These are phyloP conservation scores for Glyptemys insculpta DNA, from an alignment of 2,797 vertebrate species.

Conservation along the genomic window DNA sequence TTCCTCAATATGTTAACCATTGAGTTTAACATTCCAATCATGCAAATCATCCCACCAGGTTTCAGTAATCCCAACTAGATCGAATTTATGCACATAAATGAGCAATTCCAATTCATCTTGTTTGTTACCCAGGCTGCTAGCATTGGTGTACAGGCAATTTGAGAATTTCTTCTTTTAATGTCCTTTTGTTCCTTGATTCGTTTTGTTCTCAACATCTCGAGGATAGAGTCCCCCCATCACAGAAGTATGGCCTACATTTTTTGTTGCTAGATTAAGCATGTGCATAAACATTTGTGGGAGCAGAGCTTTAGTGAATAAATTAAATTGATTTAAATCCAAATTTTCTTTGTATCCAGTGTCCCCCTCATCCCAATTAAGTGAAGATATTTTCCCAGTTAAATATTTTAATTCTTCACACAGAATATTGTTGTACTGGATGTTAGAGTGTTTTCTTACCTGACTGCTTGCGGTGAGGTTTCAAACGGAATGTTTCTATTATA, in stretches of 20 bases:
- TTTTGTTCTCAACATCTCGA: neutral
- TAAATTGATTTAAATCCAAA: neutral
- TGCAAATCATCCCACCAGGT: too few relatives aligned
- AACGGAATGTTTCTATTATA: slow-evolving; percentile 94
- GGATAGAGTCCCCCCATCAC: neutral
- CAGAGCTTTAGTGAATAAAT: neutral
- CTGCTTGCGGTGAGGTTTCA: slow-evolving; percentile 86
- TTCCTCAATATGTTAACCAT: neutral
- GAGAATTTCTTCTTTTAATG: too few relatives aligned
- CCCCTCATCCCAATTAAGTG: neutral
- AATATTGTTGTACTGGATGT: neutral
- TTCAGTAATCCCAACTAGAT: neutral
- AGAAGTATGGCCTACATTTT: neutral
- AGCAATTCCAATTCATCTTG: neutral
- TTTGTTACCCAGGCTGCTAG: neutral
- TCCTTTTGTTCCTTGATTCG: too few relatives aligned
- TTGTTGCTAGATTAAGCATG: neutral
- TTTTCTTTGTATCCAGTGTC: neutral
- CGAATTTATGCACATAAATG: neutral
- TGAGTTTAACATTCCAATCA: neutral
- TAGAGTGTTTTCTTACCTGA: slow-evolving; percentile 83
- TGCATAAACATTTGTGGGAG: neutral
- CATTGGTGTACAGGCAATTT: neutral
- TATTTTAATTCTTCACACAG: neutral
- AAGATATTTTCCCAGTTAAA: neutral